Evolutionary conservation across 2,888 invertebrate genomes (phyloP), one percentile per base, ranked within the genome.

Genomic region (Pharmacophagus antenor): DNA sequence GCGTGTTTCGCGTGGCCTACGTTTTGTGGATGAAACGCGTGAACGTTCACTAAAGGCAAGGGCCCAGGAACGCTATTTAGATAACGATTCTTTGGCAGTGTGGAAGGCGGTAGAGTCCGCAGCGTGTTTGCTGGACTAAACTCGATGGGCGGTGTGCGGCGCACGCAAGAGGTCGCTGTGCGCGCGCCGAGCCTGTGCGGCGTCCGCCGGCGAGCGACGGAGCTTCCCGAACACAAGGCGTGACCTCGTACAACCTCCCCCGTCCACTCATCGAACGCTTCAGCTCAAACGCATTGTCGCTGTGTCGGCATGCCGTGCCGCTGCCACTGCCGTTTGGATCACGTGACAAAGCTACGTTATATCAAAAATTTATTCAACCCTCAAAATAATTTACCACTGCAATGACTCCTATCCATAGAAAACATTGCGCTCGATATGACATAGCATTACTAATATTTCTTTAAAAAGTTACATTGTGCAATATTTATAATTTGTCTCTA

Each of bases 1-100:
- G 71, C 72, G 72, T 71, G 71, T 70, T 54, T 66, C 62, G 58
- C 62, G 62, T 72, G 70, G 65, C 63, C 70, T 55, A 62, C 68
- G 61, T 63, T 23, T 61, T 64, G 65, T 53, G 63, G 70, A 70
- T 68, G 68, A 76, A 74, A 79, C 85, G 81, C 85, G 84, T 70
- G 69, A 72, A 70, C 73, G 80, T 82, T 80, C 77, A 69, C 76
- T 67, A 70, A 72, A 80, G 77, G 78, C 80, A 73, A 78, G 74
- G 76, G 79, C 82, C 77, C 80, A 74, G 80, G 82, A 84, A 83
- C 84, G 79, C 71, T 82, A 80, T 82, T 80, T 74, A 77, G 82
- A 84, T 84, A 84, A 85, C 79, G 81, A 82, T 85, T 84, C 69
- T 78, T 76, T 85, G 88, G 88, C 88, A 87, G 88, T 87, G 86